phyloP scores from a whole-genome alignment of 2,888 invertebrate genomes.

The Caradrina clavipalpis region DNA sequence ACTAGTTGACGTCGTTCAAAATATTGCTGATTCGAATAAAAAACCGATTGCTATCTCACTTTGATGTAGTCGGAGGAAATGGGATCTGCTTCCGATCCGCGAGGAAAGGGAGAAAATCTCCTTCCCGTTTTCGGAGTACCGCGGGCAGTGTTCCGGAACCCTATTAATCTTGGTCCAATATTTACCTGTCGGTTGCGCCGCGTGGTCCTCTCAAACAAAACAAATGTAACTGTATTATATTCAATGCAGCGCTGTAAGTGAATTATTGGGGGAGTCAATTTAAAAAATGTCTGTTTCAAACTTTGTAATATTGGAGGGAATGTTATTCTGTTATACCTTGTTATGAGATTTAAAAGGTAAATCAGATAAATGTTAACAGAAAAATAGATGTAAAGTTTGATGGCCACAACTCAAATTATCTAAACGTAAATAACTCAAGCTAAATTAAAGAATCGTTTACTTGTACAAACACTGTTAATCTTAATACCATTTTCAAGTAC shows the following conservation, averaged over 20 bases:
- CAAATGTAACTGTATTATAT: slow-evolving; percentile 59
- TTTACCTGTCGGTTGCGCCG: slow-evolving; percentile 74
- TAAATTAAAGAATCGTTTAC: slow-evolving; percentile 57
- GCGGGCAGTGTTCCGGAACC: slow-evolving; percentile 73
- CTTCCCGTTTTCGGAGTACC: slow-evolving; percentile 84
- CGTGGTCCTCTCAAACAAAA: slow-evolving; percentile 58
- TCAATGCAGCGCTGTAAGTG: slow-evolving; percentile 26
- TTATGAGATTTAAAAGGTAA: slow-evolving; percentile 5
- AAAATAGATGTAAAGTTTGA: slow-evolving; percentile 13
- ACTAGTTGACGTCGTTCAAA: slow-evolving; percentile 85
- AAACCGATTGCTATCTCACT: slow-evolving; percentile 90
- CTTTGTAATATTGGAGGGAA: slow-evolving; percentile 30
- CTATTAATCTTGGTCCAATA: slow-evolving; percentile 78
- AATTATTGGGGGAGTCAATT: slow-evolving; percentile 20
- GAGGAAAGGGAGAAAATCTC: slow-evolving; percentile 88
- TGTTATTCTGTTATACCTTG: slow-evolving; percentile 15
- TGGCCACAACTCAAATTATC: slow-evolving; percentile 27
- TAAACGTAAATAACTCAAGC: slow-evolving; percentile 31
- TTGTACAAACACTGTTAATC: slow-evolving; percentile 48
- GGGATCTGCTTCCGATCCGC: slow-evolving; percentile 89
- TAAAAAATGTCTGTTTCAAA: slow-evolving; percentile 8
- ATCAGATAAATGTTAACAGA: background rate
- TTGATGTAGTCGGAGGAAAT: slow-evolving; percentile 91
- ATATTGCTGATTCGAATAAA: slow-evolving; percentile 89
- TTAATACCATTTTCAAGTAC: slow-evolving; percentile 61